These are phyloP conservation scores for Lacerta agilis DNA, from an alignment of 2,797 vertebrate species.

Conservation along the genomic window DNA sequence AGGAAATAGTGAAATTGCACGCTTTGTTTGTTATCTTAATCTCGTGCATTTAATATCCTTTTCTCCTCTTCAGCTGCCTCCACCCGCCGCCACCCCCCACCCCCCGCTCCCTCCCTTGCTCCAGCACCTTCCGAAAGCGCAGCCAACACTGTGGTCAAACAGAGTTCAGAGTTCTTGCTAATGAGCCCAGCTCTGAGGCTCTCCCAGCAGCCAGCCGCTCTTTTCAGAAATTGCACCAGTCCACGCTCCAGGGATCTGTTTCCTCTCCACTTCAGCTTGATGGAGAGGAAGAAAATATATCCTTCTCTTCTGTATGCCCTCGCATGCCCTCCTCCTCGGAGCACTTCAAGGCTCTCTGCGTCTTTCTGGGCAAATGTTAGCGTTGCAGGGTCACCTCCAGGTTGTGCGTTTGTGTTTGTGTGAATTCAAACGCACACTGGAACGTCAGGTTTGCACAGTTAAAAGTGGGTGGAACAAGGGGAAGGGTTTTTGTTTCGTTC, in stretches of 20 bases:
- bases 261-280: constrained; percentile 30
- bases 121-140: constrained; percentile 52
- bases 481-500: too few relatives aligned
- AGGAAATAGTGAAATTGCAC: constrained; percentile 44
- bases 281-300: constrained; percentile 19
- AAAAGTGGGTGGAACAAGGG: too few relatives aligned
- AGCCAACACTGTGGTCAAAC: constrained; percentile 59
- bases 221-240: constrained; percentile 42
- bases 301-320: constrained; percentile 4
- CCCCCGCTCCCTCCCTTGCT: background rate
- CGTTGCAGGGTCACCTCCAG: too few relatives aligned
- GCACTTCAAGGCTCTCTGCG: rapidly evolving
- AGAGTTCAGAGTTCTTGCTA: constrained; percentile 55
- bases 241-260: background rate
- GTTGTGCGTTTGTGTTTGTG: too few relatives aligned
- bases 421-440: too few relatives aligned
- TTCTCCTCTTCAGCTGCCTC: constrained; percentile 34
- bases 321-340: background rate
- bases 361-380: background rate
- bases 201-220: constrained; percentile 51
- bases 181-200: constrained; percentile 49
- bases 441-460: too few relatives aligned
- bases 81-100: background rate
- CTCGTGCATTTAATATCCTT: constrained; percentile 59
- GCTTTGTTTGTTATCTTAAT: constrained; percentile 56